Conservation (phyloP, 1,140 invertebrate species). For the Tigriopus japonicus region DNA sequence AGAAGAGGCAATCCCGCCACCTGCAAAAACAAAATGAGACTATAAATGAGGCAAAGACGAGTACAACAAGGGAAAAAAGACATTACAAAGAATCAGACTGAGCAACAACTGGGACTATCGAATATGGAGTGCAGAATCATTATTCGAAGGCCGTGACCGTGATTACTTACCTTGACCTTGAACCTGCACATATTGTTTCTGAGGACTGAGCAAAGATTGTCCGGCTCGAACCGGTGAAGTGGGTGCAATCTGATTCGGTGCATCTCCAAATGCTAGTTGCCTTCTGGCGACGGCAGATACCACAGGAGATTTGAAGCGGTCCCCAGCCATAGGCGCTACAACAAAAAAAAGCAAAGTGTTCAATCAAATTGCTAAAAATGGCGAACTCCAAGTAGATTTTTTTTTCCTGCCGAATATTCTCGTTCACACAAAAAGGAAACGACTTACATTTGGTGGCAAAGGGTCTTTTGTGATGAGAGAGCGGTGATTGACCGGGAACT, state of each 20-base stretch:
- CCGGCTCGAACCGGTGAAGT: not conserved
- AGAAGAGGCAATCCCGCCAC: not conserved
- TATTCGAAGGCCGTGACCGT: no score
- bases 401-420: no score
- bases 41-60: no score
- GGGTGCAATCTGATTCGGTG: not conserved
- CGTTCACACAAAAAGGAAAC: no score
- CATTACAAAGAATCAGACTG: no score
- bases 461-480: conserved; percentile 16
- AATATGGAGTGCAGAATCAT: no score
- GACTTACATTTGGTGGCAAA: conserved; percentile 10
- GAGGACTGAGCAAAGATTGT: not conserved
- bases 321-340: conserved; percentile 12
- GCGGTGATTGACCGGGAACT: conserved; percentile 25
- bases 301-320: conserved; percentile 15
- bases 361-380: no score
- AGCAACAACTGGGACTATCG: no score
- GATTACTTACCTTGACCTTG: not conserved
- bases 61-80: not conserved
- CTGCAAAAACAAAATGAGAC: no score
- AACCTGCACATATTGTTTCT: not conserved
- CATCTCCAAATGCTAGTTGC: conserved; percentile 10
- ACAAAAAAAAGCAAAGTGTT: not conserved
- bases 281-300: conserved; percentile 12
- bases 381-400: not conserved